Evolutionary conservation across 2,113 vertebrate genomes (phyloP).

Genomic region (Calonectris borealis): DNA sequence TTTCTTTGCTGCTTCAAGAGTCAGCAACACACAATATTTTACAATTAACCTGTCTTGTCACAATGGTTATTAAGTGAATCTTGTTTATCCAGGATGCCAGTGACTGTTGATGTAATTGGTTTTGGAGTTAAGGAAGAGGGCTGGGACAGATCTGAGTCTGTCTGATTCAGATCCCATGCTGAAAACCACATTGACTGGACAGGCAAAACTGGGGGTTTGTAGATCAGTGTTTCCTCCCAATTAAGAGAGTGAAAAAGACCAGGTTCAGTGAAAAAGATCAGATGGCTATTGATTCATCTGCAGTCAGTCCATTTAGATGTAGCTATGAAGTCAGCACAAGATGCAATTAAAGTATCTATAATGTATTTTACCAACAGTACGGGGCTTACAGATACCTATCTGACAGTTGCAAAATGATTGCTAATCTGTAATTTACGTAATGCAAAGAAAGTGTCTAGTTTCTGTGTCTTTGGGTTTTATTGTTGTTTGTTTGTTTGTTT

Average conservation of each 20-base stretch:
- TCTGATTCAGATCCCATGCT: not conserved
- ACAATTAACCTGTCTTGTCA: constrained; percentile 17
- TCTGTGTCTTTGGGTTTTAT: not conserved
- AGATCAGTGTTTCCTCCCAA: not conserved
- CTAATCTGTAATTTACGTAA: not conserved
- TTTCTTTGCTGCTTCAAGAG: constrained; percentile 28
- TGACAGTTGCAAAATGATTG: not conserved
- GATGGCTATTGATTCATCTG: not conserved
- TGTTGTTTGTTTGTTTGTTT: too few relatives aligned
- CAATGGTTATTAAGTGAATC: not conserved
- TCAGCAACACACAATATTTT: not conserved
- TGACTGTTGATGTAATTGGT: not conserved
- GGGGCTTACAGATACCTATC: not conserved
- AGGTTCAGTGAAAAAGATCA: not conserved
- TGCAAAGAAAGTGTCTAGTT: not conserved
- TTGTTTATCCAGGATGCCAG: not conserved
- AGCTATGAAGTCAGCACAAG: not conserved
- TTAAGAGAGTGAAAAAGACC: not conserved
- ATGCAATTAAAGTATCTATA: not conserved
- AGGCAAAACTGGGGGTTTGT: not conserved
- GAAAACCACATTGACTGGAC: not conserved
- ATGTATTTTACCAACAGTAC: not conserved
- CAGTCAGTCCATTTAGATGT: not conserved
- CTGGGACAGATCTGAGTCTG: not conserved
- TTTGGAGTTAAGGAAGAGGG: not conserved